Conservation (phyloP, 2,797 vertebrate species). For the Tokudaia tokunoshimensis region DNA sequence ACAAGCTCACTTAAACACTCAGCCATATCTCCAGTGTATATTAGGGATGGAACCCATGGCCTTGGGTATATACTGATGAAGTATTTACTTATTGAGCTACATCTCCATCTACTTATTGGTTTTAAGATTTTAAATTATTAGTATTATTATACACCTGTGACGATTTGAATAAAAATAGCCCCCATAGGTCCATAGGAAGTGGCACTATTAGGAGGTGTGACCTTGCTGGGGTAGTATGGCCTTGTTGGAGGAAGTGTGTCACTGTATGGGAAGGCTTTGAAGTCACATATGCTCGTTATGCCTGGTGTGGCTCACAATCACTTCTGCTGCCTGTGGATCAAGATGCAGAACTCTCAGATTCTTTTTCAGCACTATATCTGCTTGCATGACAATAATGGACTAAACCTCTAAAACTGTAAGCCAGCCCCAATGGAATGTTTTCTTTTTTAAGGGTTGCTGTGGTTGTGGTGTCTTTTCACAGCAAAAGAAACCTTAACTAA, state of each 20-base stretch:
- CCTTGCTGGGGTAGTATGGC: background rate
- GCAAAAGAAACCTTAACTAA: background rate
- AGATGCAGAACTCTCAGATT: background rate
- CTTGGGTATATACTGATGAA: background rate
- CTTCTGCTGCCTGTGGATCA: background rate
- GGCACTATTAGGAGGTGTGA: background rate
- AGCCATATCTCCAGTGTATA: background rate
- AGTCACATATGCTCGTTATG: background rate
- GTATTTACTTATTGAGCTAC: background rate
- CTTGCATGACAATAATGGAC: background rate
- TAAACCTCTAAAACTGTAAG: background rate
- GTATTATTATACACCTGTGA: background rate
- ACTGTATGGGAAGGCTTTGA: background rate
- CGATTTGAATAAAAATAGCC: background rate
- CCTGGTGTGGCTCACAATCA: background rate
- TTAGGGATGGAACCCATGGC: background rate
- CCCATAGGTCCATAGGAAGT: background rate
- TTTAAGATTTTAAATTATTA: conserved; percentile 1
- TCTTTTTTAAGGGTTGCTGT: background rate
- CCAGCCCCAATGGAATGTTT: background rate
- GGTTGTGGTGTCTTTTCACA: background rate
- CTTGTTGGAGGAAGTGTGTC: background rate
- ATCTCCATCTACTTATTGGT: background rate
- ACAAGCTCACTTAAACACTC: background rate
- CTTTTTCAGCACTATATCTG: background rate